These are phyloP conservation scores for Trichomycterus rosablanca DNA, from an alignment of 2,113 vertebrate species.

Conservation along the genomic window DNA sequence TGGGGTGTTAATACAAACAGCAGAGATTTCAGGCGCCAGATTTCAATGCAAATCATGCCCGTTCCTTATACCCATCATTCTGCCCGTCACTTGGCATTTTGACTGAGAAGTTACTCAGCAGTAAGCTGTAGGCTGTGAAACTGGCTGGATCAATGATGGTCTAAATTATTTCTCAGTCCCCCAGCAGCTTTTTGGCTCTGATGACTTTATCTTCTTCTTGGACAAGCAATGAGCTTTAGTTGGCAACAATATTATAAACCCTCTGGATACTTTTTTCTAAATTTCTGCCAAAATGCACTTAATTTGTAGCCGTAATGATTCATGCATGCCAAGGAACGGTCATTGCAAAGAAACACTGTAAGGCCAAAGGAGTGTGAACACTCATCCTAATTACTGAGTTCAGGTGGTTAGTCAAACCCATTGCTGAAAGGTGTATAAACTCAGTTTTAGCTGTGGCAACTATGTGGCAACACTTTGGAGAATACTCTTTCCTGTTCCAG, in stretches of 20 bases:
- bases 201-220: conserved; percentile 6
- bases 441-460: no score
- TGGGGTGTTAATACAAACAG: no score
- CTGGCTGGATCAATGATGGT: conserved; percentile 12
- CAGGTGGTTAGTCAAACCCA: no score
- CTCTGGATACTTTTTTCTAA: not conserved
- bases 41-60: conserved; percentile 8
- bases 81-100: not conserved
- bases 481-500: no score
- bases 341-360: no score
- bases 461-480: no score
- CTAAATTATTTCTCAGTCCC: conserved; percentile 16
- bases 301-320: not conserved
- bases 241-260: not conserved
- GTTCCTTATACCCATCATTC: not conserved
- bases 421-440: no score
- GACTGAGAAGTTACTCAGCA: conserved; percentile 24
- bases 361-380: no score
- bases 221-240: conserved; percentile 3
- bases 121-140: conserved; percentile 3
- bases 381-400: no score
- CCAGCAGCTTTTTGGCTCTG: not conserved
- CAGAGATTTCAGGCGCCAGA: conserved; percentile 1
- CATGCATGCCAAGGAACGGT: not conserved
- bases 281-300: not conserved